These are phyloP conservation scores for Elaphurus davidianus DNA, from an alignment of 2,113 vertebrate genomes.

Conservation along the genomic window DNA sequence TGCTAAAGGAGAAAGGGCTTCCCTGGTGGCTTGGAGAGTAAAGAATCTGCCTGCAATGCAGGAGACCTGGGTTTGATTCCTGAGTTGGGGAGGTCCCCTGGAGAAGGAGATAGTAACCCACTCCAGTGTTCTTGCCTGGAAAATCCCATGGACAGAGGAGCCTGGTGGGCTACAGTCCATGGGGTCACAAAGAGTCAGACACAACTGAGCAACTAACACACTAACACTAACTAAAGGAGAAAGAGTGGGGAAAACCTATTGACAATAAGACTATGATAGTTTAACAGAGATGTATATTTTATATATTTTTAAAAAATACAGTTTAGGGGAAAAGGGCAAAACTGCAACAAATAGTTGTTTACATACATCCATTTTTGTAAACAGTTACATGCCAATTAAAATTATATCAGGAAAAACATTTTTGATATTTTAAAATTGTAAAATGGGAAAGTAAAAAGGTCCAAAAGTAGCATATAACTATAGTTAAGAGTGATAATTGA, in stretches of 20 bases:
- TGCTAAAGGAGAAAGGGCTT: neutral
- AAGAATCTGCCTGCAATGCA: neutral
- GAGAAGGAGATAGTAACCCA: neutral
- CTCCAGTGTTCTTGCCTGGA: neutral
- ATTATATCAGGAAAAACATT: neutral
- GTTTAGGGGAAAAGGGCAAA: neutral
- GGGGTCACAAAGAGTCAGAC: neutral
- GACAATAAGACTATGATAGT: neutral
- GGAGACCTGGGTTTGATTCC: neutral
- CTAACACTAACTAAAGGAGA: neutral
- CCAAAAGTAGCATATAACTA: neutral
- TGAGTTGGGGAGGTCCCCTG: neutral
- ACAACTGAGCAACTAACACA: neutral
- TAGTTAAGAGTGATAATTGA: neutral
- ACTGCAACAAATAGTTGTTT: neutral
- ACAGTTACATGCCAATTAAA: neutral
- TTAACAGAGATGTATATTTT: neutral
- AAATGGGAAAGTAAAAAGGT: neutral
- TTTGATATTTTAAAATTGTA: conserved; percentile 34
- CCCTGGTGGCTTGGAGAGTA: neutral
- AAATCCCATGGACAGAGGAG: neutral
- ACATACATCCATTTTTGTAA: neutral
- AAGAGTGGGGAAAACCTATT: neutral
- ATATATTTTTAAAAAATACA: neutral
- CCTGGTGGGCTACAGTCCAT: neutral